Conservation (phyloP, 1,140 invertebrate genomes). For the Nasonia longicornis region DNA sequence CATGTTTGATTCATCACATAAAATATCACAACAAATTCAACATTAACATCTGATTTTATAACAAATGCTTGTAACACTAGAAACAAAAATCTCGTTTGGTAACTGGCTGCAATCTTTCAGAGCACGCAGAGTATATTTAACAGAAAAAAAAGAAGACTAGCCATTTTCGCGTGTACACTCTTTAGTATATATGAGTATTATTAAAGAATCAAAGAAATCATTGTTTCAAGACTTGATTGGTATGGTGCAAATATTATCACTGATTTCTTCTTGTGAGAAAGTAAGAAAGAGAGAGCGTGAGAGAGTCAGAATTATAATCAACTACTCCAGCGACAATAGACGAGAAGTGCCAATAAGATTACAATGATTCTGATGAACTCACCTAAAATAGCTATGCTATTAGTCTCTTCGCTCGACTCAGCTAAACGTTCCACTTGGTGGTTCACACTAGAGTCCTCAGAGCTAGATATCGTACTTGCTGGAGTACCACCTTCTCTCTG, state of each 20-base stretch:
- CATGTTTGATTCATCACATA: conserved; percentile 31
- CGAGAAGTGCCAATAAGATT: conserved; percentile 30
- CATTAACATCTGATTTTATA: conserved; percentile 33
- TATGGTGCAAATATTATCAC: conserved; percentile 10
- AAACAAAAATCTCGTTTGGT: conserved; percentile 19
- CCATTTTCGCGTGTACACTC: background rate
- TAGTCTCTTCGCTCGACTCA: conserved; percentile 60
- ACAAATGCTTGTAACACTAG: conserved; percentile 19
- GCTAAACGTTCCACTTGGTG: conserved; percentile 57
- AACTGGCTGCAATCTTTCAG: conserved; percentile 21
- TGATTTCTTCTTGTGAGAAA: conserved; percentile 3
- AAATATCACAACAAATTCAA: conserved; percentile 37
- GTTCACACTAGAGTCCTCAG: conserved; percentile 63
- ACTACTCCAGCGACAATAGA: conserved; percentile 32
- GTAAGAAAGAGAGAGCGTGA: background rate
- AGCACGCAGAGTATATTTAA: background rate
- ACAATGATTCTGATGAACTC: conserved; percentile 49
- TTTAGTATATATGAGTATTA: background rate
- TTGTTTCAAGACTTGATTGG: background rate
- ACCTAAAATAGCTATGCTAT: conserved; percentile 60
- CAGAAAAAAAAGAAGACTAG: conserved; percentile 21
- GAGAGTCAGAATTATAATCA: conserved; percentile 16
- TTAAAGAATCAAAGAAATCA: background rate
- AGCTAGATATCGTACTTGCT: conserved; percentile 64
- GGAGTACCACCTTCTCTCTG: conserved; percentile 65